Conservation (phyloP, 2,797 vertebrate species). For the Vespertilio murinus region DNA sequence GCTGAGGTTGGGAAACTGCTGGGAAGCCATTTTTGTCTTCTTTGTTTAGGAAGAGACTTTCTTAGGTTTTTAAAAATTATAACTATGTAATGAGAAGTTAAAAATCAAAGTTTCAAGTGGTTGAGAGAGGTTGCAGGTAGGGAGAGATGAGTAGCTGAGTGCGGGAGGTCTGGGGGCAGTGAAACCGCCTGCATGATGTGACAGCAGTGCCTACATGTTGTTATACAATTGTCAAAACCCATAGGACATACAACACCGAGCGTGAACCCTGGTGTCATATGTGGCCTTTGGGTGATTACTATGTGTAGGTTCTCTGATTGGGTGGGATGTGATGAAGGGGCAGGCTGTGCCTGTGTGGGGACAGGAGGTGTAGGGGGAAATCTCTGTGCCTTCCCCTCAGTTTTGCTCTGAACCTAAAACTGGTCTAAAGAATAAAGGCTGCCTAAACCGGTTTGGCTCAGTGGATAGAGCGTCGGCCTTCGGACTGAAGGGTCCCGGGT, state of each 20-base stretch:
- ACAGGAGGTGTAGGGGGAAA: background rate
- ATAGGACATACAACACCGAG: background rate
- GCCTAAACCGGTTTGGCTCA: too few relatives aligned
- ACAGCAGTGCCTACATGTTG: too few relatives aligned
- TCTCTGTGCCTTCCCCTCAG: background rate
- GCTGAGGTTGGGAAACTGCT: background rate
- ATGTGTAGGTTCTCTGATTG: background rate
- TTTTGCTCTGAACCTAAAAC: background rate
- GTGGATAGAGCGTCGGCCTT: too few relatives aligned
- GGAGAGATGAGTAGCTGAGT: too few relatives aligned
- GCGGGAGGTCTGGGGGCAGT: too few relatives aligned
- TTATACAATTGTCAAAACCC: background rate
- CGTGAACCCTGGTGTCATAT: background rate
- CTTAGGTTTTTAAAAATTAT: background rate
- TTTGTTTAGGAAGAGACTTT: background rate
- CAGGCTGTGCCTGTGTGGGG: background rate
- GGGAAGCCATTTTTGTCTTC: background rate
- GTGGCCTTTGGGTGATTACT: too few relatives aligned
- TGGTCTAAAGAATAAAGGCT: background rate
- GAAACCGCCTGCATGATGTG: background rate
- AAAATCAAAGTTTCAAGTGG: slow-evolving; percentile 28
- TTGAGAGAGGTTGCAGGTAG: background rate
- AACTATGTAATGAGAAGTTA: background rate
- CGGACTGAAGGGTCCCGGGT: too few relatives aligned
- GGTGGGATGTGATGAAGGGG: background rate